These are phyloP conservation scores for Smittia aterrima DNA, from an alignment of 2,888 invertebrate genomes.

Conservation along the genomic window DNA sequence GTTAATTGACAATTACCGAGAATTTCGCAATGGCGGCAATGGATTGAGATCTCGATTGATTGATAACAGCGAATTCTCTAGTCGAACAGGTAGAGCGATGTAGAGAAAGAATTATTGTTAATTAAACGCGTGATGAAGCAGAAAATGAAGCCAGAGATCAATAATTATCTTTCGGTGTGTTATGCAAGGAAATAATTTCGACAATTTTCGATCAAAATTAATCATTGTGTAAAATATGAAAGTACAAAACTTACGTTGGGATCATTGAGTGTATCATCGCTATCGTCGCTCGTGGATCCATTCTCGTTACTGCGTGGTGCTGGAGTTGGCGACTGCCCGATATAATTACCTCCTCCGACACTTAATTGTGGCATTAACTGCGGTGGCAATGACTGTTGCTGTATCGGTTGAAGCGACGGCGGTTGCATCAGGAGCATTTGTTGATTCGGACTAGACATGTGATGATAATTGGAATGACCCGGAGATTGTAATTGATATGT, in stretches of 20 bases:
- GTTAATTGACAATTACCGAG: slow-evolving; percentile 38
- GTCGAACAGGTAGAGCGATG: not conserved
- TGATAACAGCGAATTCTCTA: slow-evolving; percentile 29
- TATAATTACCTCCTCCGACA: slow-evolving; percentile 10
- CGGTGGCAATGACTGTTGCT: not conserved
- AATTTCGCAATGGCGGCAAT: not conserved
- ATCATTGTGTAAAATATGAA: slow-evolving; percentile 9
- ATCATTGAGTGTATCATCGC: slow-evolving; percentile 63
- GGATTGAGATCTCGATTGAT: slow-evolving; percentile 37
- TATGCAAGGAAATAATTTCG: not conserved
- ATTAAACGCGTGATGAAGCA: slow-evolving; percentile 9
- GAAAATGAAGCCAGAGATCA: not conserved
- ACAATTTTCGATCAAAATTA: not conserved
- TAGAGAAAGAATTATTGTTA: not conserved
- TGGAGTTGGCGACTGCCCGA: slow-evolving; percentile 58
- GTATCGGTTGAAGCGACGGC: slow-evolving; percentile 47
- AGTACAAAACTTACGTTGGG: slow-evolving; percentile 28
- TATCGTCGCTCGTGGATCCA: slow-evolving; percentile 78
- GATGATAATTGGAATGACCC: slow-evolving; percentile 41
- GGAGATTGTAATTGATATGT: slow-evolving; percentile 23
- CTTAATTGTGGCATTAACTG: not conserved
- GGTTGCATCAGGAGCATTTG: slow-evolving; percentile 58
- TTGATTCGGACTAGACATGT: slow-evolving; percentile 30
- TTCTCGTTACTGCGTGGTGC: slow-evolving; percentile 59
- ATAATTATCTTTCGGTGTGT: slow-evolving; percentile 1